Conservation (phyloP, 2,888 invertebrate genomes). For the Ophion ventricosus region DNA sequence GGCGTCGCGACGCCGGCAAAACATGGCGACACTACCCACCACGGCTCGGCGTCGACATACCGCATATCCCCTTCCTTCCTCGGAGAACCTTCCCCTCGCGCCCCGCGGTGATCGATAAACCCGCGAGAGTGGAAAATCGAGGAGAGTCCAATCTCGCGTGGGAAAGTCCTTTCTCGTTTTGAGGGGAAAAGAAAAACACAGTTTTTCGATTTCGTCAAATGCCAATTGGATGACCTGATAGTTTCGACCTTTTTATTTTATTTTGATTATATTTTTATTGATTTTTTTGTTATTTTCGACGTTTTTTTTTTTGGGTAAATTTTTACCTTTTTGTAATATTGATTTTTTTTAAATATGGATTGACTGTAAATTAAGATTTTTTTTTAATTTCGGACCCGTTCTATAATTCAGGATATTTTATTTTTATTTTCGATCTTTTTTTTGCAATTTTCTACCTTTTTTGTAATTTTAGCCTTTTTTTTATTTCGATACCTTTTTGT, state of each 20-base stretch:
- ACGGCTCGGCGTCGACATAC: slow-evolving; percentile 15
- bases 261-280: no score
- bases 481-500: no score
- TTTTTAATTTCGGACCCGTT: not conserved
- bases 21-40: slow-evolving; percentile 69
- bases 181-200: not conserved
- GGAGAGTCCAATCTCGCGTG: slow-evolving; percentile 39
- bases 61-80: not conserved
- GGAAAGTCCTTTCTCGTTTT: slow-evolving; percentile 21
- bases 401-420: not conserved
- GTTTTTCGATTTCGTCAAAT: not conserved
- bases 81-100: slow-evolving; percentile 10
- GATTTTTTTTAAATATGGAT: not conserved
- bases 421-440: no score
- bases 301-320: no score
- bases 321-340: no score
- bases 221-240: not conserved
- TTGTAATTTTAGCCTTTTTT: no score
- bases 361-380: not conserved
- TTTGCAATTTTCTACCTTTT: no score
- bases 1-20: slow-evolving; percentile 76
- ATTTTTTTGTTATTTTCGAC: no score
- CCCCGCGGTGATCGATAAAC: slow-evolving; percentile 55
- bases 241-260: no score
- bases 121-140: slow-evolving; percentile 41